phyloP scores from a whole-genome alignment of 2,797 vertebrate species.

The Notolabrus celidotus region DNA sequence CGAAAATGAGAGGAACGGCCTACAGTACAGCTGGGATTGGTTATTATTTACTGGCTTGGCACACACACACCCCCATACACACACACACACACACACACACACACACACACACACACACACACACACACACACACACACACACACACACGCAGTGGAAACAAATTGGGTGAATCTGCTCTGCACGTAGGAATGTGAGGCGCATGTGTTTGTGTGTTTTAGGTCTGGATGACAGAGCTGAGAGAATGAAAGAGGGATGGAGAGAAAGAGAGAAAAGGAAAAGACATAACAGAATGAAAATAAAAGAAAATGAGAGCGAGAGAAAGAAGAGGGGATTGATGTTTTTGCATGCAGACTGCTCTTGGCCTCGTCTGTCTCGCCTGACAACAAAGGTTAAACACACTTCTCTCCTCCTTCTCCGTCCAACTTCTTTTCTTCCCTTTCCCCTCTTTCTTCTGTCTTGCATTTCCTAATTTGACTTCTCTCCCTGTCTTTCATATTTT shows the following conservation, averaged over 20 bases:
- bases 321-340: constrained; percentile 37
- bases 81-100: constrained; percentile 28
- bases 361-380: constrained; percentile 42
- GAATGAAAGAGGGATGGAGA: constrained; percentile 63
- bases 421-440: constrained; percentile 13
- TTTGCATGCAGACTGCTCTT: constrained; percentile 33
- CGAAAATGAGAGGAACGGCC: constrained; percentile 64
- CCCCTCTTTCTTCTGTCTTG: constrained; percentile 15
- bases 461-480: constrained; percentile 27
- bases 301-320: constrained; percentile 5
- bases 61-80: constrained; percentile 28
- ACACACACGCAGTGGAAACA: constrained; percentile 79
- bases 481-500: constrained; percentile 5
- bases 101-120: constrained; percentile 41
- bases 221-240: constrained; percentile 75
- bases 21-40: constrained; percentile 83
- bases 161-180: constrained; percentile 86
- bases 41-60: constrained; percentile 87
- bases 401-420: constrained; percentile 29
- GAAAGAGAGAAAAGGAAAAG: constrained; percentile 29
- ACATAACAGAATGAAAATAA: constrained; percentile 22
- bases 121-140: constrained; percentile 47
- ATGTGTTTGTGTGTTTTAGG: constrained; percentile 80
- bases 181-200: constrained; percentile 82
- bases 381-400: constrained; percentile 45